Percentiles rank a stretch among this genome's conserved stretches.
Conservation (phyloP, 2,797 vertebrate genomes). For the Chrysolophus pictus region DNA sequence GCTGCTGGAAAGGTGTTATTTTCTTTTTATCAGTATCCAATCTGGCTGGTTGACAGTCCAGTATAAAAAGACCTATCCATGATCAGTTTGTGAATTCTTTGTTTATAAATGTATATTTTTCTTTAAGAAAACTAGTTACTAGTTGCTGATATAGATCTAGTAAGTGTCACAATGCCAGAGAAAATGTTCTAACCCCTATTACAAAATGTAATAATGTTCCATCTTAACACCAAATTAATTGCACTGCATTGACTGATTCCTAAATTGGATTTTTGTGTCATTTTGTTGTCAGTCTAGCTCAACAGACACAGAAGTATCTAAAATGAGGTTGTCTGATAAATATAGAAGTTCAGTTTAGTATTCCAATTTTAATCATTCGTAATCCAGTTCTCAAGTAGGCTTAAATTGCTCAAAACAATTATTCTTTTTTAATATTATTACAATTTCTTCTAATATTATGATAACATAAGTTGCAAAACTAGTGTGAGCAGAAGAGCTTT, state of each 20-base stretch:
- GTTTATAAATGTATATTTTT: neutral
- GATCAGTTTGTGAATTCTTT: neutral
- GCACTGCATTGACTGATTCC: constrained; percentile 11
- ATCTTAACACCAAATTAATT: constrained; percentile 51
- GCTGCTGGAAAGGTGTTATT: neutral
- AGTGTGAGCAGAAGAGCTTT: neutral
- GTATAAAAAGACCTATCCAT: neutral
- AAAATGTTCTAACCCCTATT: neutral
- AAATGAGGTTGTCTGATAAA: constrained; percentile 43
- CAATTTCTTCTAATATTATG: neutral
- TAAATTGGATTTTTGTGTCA: constrained; percentile 7
- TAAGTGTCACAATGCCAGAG: neutral
- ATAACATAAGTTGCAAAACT: neutral
- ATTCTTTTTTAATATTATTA: constrained; percentile 11
- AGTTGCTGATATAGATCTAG: neutral
- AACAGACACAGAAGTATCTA: constrained; percentile 26
- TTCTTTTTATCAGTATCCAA: neutral
- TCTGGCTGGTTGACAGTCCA: neutral
- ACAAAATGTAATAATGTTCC: constrained; percentile 7
- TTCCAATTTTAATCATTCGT: constrained; percentile 30
- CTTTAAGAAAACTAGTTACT: neutral
- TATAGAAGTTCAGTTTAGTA: constrained; percentile 25
- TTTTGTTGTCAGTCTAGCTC: constrained; percentile 14
- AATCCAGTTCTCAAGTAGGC: constrained; percentile 26
- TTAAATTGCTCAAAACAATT: constrained; percentile 12